Evolutionary conservation across 2,113 vertebrate genomes (phyloP).

Genomic region (Leucosticte australis): DNA sequence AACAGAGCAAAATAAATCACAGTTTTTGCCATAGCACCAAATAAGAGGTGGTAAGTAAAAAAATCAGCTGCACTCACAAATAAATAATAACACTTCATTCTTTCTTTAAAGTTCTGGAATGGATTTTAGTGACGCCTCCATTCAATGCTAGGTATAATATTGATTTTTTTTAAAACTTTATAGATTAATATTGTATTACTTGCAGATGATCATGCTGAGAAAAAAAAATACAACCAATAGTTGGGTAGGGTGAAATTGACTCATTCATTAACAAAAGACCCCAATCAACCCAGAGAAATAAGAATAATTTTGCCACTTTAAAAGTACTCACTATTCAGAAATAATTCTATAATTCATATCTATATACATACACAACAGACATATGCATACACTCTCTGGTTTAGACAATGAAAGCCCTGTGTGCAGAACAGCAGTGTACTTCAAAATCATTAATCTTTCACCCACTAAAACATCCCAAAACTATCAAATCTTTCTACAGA

Average conservation of each 20-base stretch:
- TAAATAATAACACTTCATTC: background rate
- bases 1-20: background rate
- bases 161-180: background rate
- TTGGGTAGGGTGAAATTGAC: background rate
- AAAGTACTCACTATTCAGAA: background rate
- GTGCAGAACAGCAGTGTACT: background rate
- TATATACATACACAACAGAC: background rate
- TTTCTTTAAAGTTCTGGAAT: background rate
- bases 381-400: no score
- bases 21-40: background rate
- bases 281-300: background rate
- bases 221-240: background rate
- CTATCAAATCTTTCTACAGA: background rate
- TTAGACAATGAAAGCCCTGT: background rate
- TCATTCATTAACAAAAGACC: fast-evolving
- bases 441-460: background rate
- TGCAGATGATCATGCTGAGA: background rate
- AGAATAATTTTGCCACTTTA: background rate
- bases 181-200: background rate
- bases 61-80: background rate
- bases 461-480: background rate
- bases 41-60: background rate
- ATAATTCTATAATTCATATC: background rate
- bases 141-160: background rate
- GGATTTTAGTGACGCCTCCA: background rate